phyloP scores from a whole-genome alignment of 2,888 invertebrate species.

The Brachyptera putata region DNA sequence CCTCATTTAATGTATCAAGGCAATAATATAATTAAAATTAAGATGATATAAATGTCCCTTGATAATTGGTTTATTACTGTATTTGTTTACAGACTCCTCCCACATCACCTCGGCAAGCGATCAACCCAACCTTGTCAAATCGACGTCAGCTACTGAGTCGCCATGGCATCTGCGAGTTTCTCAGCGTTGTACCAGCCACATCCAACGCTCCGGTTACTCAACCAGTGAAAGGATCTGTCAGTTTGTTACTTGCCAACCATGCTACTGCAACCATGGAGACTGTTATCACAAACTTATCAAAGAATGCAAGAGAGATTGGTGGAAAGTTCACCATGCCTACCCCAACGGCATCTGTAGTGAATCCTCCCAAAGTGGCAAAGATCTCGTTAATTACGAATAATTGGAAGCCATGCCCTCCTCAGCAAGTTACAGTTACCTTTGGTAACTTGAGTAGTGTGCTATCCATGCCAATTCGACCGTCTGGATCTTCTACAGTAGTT shows the following conservation, averaged over 20 bases:
- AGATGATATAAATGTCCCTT: too few species aligned
- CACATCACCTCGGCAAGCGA: not conserved
- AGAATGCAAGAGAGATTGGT: not conserved
- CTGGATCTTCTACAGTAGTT: too few species aligned
- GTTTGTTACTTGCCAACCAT: not conserved
- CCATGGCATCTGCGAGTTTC: not conserved
- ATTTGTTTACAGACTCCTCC: not conserved
- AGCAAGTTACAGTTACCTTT: not conserved
- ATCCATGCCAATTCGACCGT: not conserved
- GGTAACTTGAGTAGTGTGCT: not conserved
- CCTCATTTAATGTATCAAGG: too few species aligned
- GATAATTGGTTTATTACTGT: too few species aligned
- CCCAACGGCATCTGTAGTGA: not conserved
- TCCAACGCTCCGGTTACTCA: not conserved
- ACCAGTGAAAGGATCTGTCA: not conserved
- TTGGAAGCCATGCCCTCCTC: not conserved
- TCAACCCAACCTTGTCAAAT: not conserved
- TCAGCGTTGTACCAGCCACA: not conserved
- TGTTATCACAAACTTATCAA: not conserved
- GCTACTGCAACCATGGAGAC: slow-evolving; percentile 5
- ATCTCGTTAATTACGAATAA: not conserved
- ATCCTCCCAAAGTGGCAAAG: not conserved
- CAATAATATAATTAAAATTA: too few species aligned
- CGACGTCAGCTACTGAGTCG: not conserved
- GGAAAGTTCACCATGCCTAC: not conserved